Evolutionary conservation across 2,888 invertebrate species (phyloP), one percentile per base, ranked within the genome.

Genomic region (Eurytoma adleriae): DNA sequence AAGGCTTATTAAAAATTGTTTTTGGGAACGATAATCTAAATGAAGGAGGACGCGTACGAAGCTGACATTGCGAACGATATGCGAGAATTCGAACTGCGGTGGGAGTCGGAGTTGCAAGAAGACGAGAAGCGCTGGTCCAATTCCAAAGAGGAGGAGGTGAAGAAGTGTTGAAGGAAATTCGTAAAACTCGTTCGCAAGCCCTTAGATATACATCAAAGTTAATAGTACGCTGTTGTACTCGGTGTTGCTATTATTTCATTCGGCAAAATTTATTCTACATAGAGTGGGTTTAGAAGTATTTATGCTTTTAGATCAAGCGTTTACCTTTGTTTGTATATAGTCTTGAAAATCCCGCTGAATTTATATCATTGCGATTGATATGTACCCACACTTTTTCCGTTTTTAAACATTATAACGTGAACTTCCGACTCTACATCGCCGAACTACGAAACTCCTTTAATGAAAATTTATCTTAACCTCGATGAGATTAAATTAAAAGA

Each of bases 31-130:
- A 40, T 40, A 5, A 40, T 40, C 10, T n/a, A 66, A 79, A 70
- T 70, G 7, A 75, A 93, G 88, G 93, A 94, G 86, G 93, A 93
- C 80, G 93, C 92, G 81, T 93, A 94, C 84, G 94, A 94, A 86
- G 93, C 92, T 82, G 93, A 93, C 79, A 94, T 95, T 82, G 94
- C 94, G 59, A 94, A 94, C 84, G 94, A 94, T 85, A 94, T 94
- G 92, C 91, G 93, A 18, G 93, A 94, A 86, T 88, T 94, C 77
- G 94, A 94, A 87, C 90, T 94, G 84, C 92, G 94, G 82, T 93
- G 94, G 91, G 93, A 95, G 85, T 93, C 93, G 83, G 94, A 95
- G 86, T 88, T 95, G 70, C 94, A 94, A 87, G 93, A 94, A 85
- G 93, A 93, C 82, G 93, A 93, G 84, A 93, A 93, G 84, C 91